phyloP scores from a whole-genome alignment of 2,113 vertebrate genomes.

The Crypturellus undulatus region DNA sequence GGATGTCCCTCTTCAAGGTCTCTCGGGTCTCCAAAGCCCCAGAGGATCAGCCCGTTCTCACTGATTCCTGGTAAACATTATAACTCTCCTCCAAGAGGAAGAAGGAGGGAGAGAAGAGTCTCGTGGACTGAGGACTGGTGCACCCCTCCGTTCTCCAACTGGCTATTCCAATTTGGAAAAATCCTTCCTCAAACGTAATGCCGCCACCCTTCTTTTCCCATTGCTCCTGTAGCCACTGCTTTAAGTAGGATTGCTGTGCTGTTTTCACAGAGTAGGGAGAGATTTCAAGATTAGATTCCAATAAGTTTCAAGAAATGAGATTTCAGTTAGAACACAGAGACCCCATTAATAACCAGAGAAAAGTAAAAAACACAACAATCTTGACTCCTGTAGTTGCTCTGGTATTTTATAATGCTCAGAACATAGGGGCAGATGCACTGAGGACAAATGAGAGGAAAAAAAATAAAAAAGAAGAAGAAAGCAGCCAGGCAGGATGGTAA shows the following conservation, averaged over 20 bases:
- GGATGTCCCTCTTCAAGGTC: constrained; percentile 14
- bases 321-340: not conserved
- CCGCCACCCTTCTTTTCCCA: not conserved
- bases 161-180: constrained; percentile 18
- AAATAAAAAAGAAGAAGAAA: not conserved
- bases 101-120: not conserved
- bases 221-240: not conserved
- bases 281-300: not conserved
- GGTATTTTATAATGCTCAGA: not conserved
- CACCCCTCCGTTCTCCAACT: not conserved
- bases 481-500: not conserved
- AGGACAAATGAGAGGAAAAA: not conserved
- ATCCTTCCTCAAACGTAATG: not conserved
- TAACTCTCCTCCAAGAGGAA: constrained; percentile 2
- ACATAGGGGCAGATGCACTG: not conserved
- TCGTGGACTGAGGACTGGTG: not conserved
- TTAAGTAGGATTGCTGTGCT: not conserved
- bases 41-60: constrained; percentile 12
- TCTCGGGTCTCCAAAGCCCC: not conserved
- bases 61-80: constrained; percentile 39
- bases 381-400: not conserved
- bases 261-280: not conserved
- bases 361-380: not conserved
- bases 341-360: not conserved
- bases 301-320: not conserved